Evolutionary conservation across 2,797 vertebrate genomes (phyloP), one percentile per base, ranked within the genome.

Genomic region (Notoglanidium macrostoma): DNA sequence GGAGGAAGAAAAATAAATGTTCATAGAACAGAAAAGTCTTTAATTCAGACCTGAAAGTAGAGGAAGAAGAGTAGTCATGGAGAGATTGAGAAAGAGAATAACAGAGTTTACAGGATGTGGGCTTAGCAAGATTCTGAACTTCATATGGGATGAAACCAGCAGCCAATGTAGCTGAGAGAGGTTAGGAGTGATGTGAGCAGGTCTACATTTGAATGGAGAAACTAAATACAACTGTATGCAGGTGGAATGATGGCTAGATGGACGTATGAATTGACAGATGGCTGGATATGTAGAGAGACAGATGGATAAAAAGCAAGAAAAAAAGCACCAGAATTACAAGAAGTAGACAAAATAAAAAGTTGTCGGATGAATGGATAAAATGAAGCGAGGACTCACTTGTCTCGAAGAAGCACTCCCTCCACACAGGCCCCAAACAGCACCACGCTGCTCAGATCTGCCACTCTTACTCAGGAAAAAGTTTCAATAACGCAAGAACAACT

Each of bases 341-440:
- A 78, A 35, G 3, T 0, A 78, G 29, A 57, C 17, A 23, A 32
- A 73, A 29, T 76, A n/a, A 76, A 55, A 35, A 5, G 17, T 10
- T 57, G 17, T 55, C 5, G n/a, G n/a, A 55, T 51, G 2, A 46
- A 51, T n/a, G 7, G 19, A 40, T 21, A 35, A 26, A 57, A 26
- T 2, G 2, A 57, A 35, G 32, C 15, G 40, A 35, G 19, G 10
- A 6, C 97, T 95, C 63, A 98, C 97, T 98, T 98, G 94, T 98
- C 97, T 94, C 97, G 91, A 81, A 98, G 97, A 84, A 98, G 95
- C 15, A 97, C 96, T 0, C 97, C 97, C 40, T 98, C 97, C 59
- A 98, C 95, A 91, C 97, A 98, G 85, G 96, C 93, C 8, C 97
- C 97, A 78, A 98, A 97, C 91, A 98, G 92, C 81, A 98, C 87